Base-by-base conservation (phyloP, 2,797 vertebrate species). In the Oceanodroma leucorhoa region DNA sequence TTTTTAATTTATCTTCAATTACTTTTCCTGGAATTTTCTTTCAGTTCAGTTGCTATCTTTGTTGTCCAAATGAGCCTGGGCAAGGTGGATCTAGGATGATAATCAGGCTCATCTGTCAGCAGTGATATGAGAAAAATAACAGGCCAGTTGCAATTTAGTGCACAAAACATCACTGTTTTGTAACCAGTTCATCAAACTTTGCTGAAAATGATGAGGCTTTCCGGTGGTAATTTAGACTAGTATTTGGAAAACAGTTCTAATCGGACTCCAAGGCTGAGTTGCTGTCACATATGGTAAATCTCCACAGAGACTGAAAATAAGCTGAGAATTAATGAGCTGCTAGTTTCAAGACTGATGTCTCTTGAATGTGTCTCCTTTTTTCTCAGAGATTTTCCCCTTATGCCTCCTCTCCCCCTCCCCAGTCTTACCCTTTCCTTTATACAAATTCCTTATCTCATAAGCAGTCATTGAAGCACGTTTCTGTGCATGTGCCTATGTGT, bases 311-410 rank as follows among this genome's bases (percentile, higher is more conserved):
- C 55, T 80, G 94, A 95, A 71, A 90, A 91, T 77, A 95, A 48
- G 30, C 60, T 83, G 83, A 96, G 55, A 97, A 94, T 95, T 93
- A 95, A 94, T 91, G 84, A 95, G 69, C 48, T 95, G 95, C 95
- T 95, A 79, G 91, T 95, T 83, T 95, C 55, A 94, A 60, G 65
- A 93, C 24, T 62, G 51, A 54, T 81, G 36, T 90, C 71, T 89
- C 71, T 77, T 70, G 38, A 83, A 95, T 82, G 36, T 20, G 34
- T 46, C 34, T 83, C 67, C 30, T 36, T 79, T 79, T 58, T 41
- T 72, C 23, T 14, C 84, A 4, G 34, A 87, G 27, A 62, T 50
- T 82, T 94, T 48, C 45, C 12, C 23, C 27, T 80, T 77, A 73
- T 60, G 24, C 67, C 13, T 82, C 41, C n/a, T 60, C 57, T 95